These are phyloP conservation scores for Diplolepis rosae DNA, from an alignment of 2,888 invertebrate genomes.

Conservation along the genomic window DNA sequence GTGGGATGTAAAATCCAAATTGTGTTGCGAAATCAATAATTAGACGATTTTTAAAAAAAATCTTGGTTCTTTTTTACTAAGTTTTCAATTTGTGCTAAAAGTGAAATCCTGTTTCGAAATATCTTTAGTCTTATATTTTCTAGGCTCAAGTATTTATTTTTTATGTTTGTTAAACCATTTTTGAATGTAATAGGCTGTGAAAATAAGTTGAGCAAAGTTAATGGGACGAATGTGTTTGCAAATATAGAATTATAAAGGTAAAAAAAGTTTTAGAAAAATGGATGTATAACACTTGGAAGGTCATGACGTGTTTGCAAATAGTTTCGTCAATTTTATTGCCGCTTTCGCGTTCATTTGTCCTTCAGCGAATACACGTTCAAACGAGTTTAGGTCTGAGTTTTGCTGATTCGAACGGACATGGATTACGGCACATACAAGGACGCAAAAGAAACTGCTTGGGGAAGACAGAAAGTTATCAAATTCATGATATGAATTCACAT, in stretches of 20 bases:
- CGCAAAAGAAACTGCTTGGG: slow-evolving; percentile 6
- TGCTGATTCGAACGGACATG: background rate
- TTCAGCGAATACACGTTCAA: background rate
- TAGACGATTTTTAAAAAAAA: background rate
- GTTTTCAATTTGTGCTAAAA: no score
- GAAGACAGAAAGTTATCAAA: slow-evolving; percentile 13
- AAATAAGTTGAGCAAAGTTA: no score
- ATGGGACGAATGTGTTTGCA: background rate
- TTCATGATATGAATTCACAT: background rate
- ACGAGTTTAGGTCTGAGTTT: slow-evolving; percentile 5
- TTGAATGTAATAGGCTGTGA: no score
- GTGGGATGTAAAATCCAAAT: no score
- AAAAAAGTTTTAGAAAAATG: background rate
- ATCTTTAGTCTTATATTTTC: no score
- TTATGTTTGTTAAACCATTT: no score
- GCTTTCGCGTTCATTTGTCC: slow-evolving; percentile 8
- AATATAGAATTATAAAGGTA: background rate
- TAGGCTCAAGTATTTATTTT: no score
- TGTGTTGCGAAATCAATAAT: background rate
- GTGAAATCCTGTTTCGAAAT: no score
- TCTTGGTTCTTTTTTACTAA: no score
- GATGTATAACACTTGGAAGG: background rate
- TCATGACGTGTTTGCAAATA: slow-evolving; percentile 4
- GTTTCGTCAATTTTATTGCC: background rate
- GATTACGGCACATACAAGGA: slow-evolving; percentile 7